phyloP scores from a whole-genome alignment of 2,113 vertebrate genomes.

The Melanostigma gelatinosum region DNA sequence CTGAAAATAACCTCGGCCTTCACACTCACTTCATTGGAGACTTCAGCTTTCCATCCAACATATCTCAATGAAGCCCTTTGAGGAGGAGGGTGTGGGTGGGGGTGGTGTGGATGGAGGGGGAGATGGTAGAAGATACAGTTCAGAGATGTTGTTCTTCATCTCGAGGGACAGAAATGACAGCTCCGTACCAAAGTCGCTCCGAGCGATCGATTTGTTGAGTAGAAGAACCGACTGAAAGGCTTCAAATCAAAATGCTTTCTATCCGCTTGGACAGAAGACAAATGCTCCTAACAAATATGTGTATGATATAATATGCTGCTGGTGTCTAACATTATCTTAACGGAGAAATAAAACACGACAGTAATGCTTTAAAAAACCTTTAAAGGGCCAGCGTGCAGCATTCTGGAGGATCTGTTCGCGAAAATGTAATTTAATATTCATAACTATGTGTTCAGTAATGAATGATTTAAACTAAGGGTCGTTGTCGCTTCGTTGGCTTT shows the following conservation, averaged over 20 bases:
- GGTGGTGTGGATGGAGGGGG: not conserved
- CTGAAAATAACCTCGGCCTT: constrained; percentile 61
- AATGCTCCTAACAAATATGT: too few relatives aligned
- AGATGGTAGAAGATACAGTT: not conserved
- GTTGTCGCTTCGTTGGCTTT: too few relatives aligned
- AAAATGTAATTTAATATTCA: too few relatives aligned
- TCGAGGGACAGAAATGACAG: constrained; percentile 8
- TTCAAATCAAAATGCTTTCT: not conserved
- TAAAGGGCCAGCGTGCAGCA: too few relatives aligned
- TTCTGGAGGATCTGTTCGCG: too few relatives aligned
- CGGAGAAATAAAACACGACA: too few relatives aligned
- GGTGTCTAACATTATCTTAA: too few relatives aligned
- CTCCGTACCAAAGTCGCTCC: not conserved
- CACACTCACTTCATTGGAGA: constrained; percentile 30
- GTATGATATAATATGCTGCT: not conserved
- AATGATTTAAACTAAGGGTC: too few relatives aligned
- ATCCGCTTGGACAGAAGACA: not conserved
- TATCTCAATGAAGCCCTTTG: constrained; percentile 36
- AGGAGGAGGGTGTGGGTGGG: not conserved
- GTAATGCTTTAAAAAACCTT: too few relatives aligned
- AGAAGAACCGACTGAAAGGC: not conserved
- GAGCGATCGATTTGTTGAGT: not conserved
- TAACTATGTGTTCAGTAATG: too few relatives aligned
- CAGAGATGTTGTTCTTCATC: constrained; percentile 6
- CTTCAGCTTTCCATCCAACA: constrained; percentile 1